Base-by-base conservation (phyloP, 37 sponge, comb jelly and placozoan species). In the Beroe ovata region DNA sequence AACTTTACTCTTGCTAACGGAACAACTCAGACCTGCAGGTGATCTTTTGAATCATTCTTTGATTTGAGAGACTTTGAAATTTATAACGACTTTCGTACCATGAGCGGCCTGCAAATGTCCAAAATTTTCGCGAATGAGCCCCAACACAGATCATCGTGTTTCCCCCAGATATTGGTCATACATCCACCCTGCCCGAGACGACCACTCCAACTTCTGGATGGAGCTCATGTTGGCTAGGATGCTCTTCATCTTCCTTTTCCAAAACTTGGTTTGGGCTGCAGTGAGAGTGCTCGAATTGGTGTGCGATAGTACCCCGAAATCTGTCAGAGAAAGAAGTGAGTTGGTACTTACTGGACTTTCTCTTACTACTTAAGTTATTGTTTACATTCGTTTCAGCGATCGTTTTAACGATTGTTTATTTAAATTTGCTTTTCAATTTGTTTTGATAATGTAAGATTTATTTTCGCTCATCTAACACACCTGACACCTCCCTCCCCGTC, bases 251-350 rank as follows among this genome's bases (percentile, higher is more conserved):
- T 77, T 77, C 84, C 42, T 39, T 3, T 77, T 77, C 84, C 84
- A 77, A 25, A 77, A 77, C 84, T 4, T 77, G 25, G 42, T 42
- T 6, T 77, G 84, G 84, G 84, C 84, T 20, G 54, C 54, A 1
- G 84, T 42, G 54, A 39, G 47, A 42, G 28, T 41, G 1, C 26
- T 77, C 25, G 84, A 77, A 20, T 54, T 77, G 41, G 22, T 77
- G 29, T 39, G 42, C 20, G 84, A 42, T 23, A 77, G 54, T 35
- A 77, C 84, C 0, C 84, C 84, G 16, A 42, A 39, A 42, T 38
- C n/a, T 77, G 84, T 77, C 47, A 77, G 25, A 36, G 54, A 77
- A 25, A 38, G 84, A 77, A 77, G 84, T 77, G n/a, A 77, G 84
- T 77, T 47, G n/a, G n/a, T n/a, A n/a, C n/a, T n/a, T n/a, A n/a